Evolutionary conservation across 1,140 invertebrate genomes (phyloP), one percentile per base, ranked within the genome.

Genomic region (Aphelinus certus): DNA sequence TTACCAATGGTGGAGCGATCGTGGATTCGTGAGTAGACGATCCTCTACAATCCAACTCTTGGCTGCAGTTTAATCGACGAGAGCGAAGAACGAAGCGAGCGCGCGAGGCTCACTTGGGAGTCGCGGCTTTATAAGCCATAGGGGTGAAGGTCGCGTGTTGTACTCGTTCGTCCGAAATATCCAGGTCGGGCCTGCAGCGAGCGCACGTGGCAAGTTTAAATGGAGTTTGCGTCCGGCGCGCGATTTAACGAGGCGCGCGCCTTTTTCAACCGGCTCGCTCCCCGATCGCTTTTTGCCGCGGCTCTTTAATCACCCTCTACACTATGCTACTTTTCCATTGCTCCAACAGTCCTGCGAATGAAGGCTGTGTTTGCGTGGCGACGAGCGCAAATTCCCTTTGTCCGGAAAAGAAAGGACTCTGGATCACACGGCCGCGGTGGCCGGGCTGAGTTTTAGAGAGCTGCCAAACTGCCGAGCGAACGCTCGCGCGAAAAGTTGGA

Each of bases 161-260:
- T 26, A 26, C 26, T 49, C 47, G 26, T 47, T 70, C 43, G 4
- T 56, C 26, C 49, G 43, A 55, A 71, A 63, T 26, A 26, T 49
- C 49, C 51, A 48, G 70, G 61, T 64, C 60, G 70, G 2, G 10
- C 57, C 6, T 2, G 2, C 48, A 7, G 68, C 26, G 7, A 70
- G 45, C 53, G 26, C 26, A 26, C 26, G 26, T 26, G 26, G 26
- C 26, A 26, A 26, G 26, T 71, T 63, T 65, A 64, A 71, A 56
- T 45, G 49, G 48, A 57, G 3, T 72, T 72, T 64, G 62, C 46
- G 56, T 49, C 47, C 46, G 46, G 42, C 45, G 51, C 5, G 10
- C 46, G 7, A 55, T 71, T 71, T 56, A 71, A 64, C 61, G 58
- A 55, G 2, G 49, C 51, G n/a, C n/a, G 45, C 9, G 45, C 45